These are phyloP conservation scores for Ferrisia virgata DNA, from an alignment of 2,888 invertebrate genomes.

Conservation along the genomic window DNA sequence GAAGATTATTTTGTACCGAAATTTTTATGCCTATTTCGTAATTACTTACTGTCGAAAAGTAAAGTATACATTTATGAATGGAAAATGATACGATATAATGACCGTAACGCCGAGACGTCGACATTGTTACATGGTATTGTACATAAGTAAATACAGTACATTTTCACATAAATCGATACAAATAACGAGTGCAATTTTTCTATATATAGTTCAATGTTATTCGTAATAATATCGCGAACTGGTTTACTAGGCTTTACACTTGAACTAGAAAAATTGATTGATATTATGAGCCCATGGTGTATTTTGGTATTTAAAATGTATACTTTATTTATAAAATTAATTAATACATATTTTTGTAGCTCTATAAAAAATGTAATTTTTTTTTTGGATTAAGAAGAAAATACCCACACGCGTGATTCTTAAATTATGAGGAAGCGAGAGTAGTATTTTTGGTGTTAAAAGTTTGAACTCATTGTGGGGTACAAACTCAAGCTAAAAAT, in stretches of 20 bases:
- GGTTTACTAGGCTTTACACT: constrained; percentile 7
- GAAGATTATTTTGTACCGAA: constrained; percentile 15
- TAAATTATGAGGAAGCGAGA: no score
- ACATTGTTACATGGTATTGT: background rate
- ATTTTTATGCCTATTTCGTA: background rate
- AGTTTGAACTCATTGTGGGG: no score
- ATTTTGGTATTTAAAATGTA: no score
- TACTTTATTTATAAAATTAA: no score
- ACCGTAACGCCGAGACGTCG: background rate
- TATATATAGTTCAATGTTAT: constrained; percentile 24
- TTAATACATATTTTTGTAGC: no score
- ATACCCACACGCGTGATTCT: no score
- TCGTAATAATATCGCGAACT: background rate
- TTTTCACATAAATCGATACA: background rate
- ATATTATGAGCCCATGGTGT: no score
- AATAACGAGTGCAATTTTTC: background rate
- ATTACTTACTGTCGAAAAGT: background rate
- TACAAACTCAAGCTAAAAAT: no score
- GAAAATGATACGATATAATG: background rate
- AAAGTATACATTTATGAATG: background rate
- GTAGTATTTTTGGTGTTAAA: no score
- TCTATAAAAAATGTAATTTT: no score
- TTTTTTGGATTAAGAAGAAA: no score
- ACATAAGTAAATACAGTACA: background rate
- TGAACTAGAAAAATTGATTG: constrained; percentile 10